Percentiles rank a stretch among this genome's conserved stretches.
These are phyloP conservation scores for Stichopus chloronotus DNA, from an alignment of 35 echinoderm and acorn worm species.

Conservation along the genomic window DNA sequence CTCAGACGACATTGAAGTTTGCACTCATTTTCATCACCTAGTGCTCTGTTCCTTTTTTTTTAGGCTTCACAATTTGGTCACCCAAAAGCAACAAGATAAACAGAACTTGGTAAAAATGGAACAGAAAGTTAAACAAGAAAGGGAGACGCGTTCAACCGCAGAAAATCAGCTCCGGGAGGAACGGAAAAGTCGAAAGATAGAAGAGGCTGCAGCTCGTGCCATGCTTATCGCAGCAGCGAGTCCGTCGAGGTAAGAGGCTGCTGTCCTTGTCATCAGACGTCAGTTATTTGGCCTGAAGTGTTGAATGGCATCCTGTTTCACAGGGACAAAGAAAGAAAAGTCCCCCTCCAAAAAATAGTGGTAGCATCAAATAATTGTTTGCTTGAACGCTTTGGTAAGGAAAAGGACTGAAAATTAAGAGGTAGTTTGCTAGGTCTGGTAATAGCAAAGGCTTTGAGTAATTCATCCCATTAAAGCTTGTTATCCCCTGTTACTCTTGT, in stretches of 20 bases:
- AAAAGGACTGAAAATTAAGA: too few relatives aligned
- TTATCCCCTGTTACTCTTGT: too few relatives aligned
- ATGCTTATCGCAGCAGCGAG: slow-evolving; percentile 61
- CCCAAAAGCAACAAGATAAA: slow-evolving; percentile 98
- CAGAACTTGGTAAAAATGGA: slow-evolving; percentile 79
- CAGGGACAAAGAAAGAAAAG: too few relatives aligned
- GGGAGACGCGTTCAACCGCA: slow-evolving; percentile 63
- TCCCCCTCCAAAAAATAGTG: too few relatives aligned
- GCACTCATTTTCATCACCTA: too few relatives aligned
- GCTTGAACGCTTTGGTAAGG: too few relatives aligned
- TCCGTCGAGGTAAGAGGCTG: slow-evolving; percentile 42
- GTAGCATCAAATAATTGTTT: too few relatives aligned
- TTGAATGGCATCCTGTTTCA: background rate
- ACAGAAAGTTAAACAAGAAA: slow-evolving; percentile 89
- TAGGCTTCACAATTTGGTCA: slow-evolving; percentile 95
- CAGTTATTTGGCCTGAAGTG: background rate
- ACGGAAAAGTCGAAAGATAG: slow-evolving; percentile 78
- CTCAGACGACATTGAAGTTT: too few relatives aligned
- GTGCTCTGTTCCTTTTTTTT: background rate
- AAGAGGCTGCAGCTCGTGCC: slow-evolving; percentile 77
- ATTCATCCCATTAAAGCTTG: too few relatives aligned
- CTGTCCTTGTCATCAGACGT: too few relatives aligned
- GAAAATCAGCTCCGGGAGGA: slow-evolving; percentile 91
- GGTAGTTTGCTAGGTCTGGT: too few relatives aligned
- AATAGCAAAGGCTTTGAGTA: too few relatives aligned